These are phyloP conservation scores for Iphiclides podalirius DNA, from an alignment of 2,888 invertebrate species.

Conservation along the genomic window DNA sequence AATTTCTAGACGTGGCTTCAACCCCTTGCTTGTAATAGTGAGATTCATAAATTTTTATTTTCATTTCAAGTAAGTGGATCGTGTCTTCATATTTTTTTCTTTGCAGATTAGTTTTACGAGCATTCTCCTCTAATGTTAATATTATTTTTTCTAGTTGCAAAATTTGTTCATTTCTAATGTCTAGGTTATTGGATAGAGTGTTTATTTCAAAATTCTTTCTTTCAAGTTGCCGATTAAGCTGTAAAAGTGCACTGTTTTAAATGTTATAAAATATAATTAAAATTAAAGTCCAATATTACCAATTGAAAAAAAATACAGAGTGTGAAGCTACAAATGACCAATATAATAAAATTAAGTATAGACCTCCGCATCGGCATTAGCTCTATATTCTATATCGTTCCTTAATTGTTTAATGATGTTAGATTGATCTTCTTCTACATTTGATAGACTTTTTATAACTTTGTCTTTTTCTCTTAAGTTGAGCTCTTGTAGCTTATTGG, in stretches of 20 bases:
- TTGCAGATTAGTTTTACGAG: slow-evolving; percentile 42
- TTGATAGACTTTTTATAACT: slow-evolving; percentile 51
- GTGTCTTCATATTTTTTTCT: slow-evolving; percentile 54
- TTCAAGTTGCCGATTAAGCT: slow-evolving; percentile 51
- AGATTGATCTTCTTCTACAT: slow-evolving; percentile 59
- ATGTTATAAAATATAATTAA: neutral
- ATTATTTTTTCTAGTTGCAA: slow-evolving; percentile 63
- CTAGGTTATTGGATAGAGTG: slow-evolving; percentile 40
- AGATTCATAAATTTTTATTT: slow-evolving; percentile 46
- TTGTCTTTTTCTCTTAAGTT: slow-evolving; percentile 47
- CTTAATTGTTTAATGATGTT: slow-evolving; percentile 57
- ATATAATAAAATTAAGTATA: slow-evolving; percentile 28
- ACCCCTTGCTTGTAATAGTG: slow-evolving; percentile 38
- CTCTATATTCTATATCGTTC: slow-evolving; percentile 55
- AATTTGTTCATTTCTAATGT: slow-evolving; percentile 38
- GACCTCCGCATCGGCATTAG: slow-evolving; percentile 53
- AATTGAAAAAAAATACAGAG: too few relatives aligned
- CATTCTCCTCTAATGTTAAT: slow-evolving; percentile 60
- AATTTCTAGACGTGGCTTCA: slow-evolving; percentile 47
- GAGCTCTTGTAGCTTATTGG: slow-evolving; percentile 39
- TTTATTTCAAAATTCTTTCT: slow-evolving; percentile 62
- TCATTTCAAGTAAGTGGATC: slow-evolving; percentile 46
- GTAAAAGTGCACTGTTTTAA: slow-evolving; percentile 25
- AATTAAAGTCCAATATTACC: too few relatives aligned
- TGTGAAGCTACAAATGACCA: too few relatives aligned